Evolutionary conservation across 2,113 vertebrate genomes (phyloP), one percentile per base, ranked within the genome.

Genomic region (Carassius gibelio): DNA sequence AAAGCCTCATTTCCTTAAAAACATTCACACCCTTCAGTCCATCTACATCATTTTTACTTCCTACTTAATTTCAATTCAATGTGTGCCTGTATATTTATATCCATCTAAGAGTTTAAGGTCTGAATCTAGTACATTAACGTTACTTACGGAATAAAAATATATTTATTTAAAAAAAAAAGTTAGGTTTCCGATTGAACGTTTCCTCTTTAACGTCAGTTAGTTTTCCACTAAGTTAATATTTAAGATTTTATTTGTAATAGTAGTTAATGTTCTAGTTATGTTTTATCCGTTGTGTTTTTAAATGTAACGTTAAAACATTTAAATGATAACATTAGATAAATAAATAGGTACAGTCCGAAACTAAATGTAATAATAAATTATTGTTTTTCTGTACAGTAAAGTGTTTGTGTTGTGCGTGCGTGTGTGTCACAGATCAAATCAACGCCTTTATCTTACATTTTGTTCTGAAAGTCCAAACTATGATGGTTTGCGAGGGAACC

Each of bases 1-100:
- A 71, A 57, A 69, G 21, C 9, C 45, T 52, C 23, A 82, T 82
- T 82, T 82, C 80, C 80, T 71, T 71, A 82, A 71, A 82, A 26
- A 71, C 79, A 71, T 69, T 38, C 64, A 82, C 81, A 36, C 66
- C 81, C 81, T 59, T 59, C 10, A 36, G 5, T 30, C 4, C 50
- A 68, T 7, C n/a, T 52, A 10, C 75, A 57, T n/a, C 80, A 78
- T 81, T 3, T 45, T 66, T 13, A 81, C 78, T 81, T 81, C 78
- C 78, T 66, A 81, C n/a, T 50, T 62, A 14, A 23, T 45, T 36
- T 26, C 57, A 45, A 3, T 42, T 62, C 21, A 15, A 45, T 45
- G 9, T 42, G 19, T 50, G 2, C 17, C 34, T 38, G 30, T 23
- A 38, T 7, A 38, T 38, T 62, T 23, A 42, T 8, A 42, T 79